Evolutionary conservation across 2,797 vertebrate genomes (phyloP), one percentile per base, ranked within the genome.

Genomic region (Peromyscus attwateri): DNA sequence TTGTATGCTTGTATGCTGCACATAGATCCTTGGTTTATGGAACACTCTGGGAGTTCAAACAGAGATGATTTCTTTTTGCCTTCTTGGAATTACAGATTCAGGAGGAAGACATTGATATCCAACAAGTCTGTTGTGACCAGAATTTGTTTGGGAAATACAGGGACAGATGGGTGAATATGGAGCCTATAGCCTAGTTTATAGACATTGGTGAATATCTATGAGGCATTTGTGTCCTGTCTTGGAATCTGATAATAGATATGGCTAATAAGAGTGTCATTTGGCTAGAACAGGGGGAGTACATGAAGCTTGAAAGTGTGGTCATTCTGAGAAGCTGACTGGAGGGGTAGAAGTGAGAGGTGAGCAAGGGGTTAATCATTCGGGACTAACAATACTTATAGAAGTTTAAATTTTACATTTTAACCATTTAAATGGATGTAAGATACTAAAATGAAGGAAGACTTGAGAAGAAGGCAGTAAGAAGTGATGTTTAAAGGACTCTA

Each of bases 371-470:
- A n/a, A 0, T 83, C 43, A 46, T 70, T 31, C 7, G 34, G 49
- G 37, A 19, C 31, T 94, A 85, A 37, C 11, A 62, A n/a, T 84
- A 31, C 31, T n/a, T 52, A 43, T 4, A 57, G 34, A 87, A n/a
- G 46, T 55, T 71, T 70, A 71, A 37, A 55, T 19, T 91, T 70
- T 31, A 1, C 9, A 16, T 83, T 83, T 92, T 66, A 90, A 31
- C 7, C 29, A 4, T 92, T 89, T 49, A 89, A 87, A 43, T 96
- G 57, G 34, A 46, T 93, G 71, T 49, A 93, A 66, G 23, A 60
- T 96, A 64, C 55, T 37, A 40, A 94, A 91, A 2, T 77, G 71
- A 87, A 70, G 77, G 85, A 52, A 94, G 68, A 19, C 52, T 91
- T 89, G 34, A 29, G 60, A 93, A 91, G n/a, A 21, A 70, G 87